Evolutionary conservation across 2,888 invertebrate genomes (phyloP).

Genomic region (Coleophora flavipennella): DNA sequence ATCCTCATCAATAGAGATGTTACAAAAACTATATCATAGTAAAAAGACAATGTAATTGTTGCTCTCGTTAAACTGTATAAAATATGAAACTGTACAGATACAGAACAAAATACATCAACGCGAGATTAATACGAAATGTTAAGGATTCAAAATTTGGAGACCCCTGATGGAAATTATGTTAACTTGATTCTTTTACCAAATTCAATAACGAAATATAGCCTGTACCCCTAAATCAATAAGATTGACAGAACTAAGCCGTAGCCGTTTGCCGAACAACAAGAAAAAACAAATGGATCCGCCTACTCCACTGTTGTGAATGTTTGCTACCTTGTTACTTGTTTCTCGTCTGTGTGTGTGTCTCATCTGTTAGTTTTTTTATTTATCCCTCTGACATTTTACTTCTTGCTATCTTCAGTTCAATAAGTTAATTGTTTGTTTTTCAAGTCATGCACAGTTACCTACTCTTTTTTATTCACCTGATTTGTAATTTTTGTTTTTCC

Average conservation of each 20-base stretch:
- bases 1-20: no score
- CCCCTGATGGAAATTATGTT: no score
- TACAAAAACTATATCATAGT: no score
- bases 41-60: no score
- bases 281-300: slow-evolving; percentile 18
- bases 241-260: no score
- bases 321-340: slow-evolving; percentile 27
- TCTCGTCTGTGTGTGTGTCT: slow-evolving; percentile 23
- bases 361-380: slow-evolving; percentile 8
- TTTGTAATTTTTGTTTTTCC: background rate
- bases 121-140: background rate
- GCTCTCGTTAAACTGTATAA: no score
- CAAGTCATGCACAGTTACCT: background rate
- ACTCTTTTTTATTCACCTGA: background rate
- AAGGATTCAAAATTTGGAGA: no score
- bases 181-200: no score
- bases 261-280: background rate
- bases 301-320: slow-evolving; percentile 32
- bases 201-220: no score
- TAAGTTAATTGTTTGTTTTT: background rate
- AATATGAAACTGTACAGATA: no score
- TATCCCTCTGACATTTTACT: background rate
- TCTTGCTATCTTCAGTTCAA: background rate
- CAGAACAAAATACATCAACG: slow-evolving; percentile 1
- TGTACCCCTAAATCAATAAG: no score